These are phyloP conservation scores for Lochmaea crataegi DNA, from an alignment of 2,888 invertebrate genomes.

Conservation along the genomic window DNA sequence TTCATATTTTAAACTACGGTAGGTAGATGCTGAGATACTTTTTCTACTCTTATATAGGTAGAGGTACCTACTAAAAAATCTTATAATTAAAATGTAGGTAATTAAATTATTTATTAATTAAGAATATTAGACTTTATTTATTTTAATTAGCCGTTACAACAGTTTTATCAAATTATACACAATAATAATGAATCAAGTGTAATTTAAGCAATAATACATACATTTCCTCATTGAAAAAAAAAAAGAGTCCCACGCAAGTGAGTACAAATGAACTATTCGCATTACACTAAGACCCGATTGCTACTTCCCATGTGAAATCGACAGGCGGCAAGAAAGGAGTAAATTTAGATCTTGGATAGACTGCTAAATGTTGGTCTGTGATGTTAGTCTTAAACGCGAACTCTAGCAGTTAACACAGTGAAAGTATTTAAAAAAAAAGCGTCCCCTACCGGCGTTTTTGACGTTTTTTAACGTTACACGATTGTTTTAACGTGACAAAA, in stretches of 20 bases:
- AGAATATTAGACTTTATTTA: too few species aligned
- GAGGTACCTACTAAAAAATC: too few species aligned
- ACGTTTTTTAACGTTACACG: slow-evolving; percentile 27
- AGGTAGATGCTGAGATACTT: too few species aligned
- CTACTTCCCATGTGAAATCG: slow-evolving; percentile 20
- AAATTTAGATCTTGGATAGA: slow-evolving; percentile 21
- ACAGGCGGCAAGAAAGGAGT: slow-evolving; percentile 23
- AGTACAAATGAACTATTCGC: slow-evolving; percentile 19
- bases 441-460: slow-evolving; percentile 39
- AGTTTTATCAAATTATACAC: too few species aligned
- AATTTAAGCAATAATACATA: not conserved
- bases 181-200: too few species aligned
- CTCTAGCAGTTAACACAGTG: slow-evolving; percentile 46
- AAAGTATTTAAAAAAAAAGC: slow-evolving; percentile 30
- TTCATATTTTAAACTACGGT: too few species aligned
- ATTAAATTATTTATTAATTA: too few species aligned
- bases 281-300: slow-evolving; percentile 6
- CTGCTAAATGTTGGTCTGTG: slow-evolving; percentile 11
- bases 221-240: not conserved
- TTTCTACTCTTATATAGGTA: too few species aligned
- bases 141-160: too few species aligned
- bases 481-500: slow-evolving; percentile 33
- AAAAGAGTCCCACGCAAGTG: not conserved
- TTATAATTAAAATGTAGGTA: too few species aligned
- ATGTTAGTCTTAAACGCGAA: slow-evolving; percentile 33